Conservation (phyloP, 2,113 vertebrate species). For the Equus przewalskii region DNA sequence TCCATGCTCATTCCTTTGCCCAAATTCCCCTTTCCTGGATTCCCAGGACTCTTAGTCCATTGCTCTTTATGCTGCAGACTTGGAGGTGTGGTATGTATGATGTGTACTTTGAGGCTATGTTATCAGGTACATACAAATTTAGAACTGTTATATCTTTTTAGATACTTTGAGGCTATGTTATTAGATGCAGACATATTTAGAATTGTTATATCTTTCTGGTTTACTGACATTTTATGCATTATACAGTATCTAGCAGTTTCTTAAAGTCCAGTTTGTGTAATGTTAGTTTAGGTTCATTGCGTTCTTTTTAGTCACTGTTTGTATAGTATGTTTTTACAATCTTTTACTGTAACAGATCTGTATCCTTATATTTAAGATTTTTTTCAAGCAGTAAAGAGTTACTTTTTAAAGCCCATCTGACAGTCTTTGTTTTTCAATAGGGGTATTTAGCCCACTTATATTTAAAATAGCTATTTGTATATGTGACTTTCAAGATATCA, state of each 20-base stretch:
- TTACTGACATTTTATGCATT: neutral
- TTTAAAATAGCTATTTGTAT: neutral
- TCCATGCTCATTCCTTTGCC: neutral
- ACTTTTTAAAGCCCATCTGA: neutral
- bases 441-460: neutral
- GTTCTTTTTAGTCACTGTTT: constrained; percentile 1
- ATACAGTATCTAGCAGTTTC: neutral
- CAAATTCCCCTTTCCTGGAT: neutral
- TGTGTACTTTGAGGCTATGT: neutral
- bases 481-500: neutral
- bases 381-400: neutral
- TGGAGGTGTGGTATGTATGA: neutral
- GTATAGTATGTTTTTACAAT: neutral
- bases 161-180: neutral
- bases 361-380: neutral
- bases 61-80: neutral
- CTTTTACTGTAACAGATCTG: neutral
- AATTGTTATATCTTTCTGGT: neutral
- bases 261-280: neutral
- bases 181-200: neutral
- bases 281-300: neutral
- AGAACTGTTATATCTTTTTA: neutral
- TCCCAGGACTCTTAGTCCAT: neutral
- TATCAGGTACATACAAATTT: neutral
- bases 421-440: neutral